Base-by-base conservation (phyloP, 1,140 invertebrate species). In the Cephus cinctus region DNA sequence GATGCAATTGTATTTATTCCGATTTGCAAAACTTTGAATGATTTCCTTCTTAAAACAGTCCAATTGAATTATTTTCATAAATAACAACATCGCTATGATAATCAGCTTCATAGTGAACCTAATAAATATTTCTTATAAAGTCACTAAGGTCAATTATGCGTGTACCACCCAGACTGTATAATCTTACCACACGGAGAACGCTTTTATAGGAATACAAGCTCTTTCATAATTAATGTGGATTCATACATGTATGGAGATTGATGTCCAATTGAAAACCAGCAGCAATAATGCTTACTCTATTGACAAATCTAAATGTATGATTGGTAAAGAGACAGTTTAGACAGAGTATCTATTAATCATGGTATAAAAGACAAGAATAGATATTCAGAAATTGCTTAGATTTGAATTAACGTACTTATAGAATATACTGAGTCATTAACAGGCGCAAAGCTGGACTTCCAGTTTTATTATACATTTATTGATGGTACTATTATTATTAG, bases 401-500 rank as follows among this genome's bases (percentile, higher is more conserved):
- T 30, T 30, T 30, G 14, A 2, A 11, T 30, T 30, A 30, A 3
- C 12, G 2, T 30, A 30, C 11, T 30, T 11, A 30, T 30, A 11
- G 27, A 2, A 30, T 30, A 30, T 30, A 30, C 27, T 11, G 11
- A 30, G 9, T 11, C 12, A 30, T 30, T 11, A 12, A 11, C 12
- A 30, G 14, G 2, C 27, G 27, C 27, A 15, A 15, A 15, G 34
- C 14, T 36, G 19, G 19, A 36, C n/a, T n/a, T n/a, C n/a, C n/a
- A n/a, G n/a, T n/a, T n/a, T n/a, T n/a, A n/a, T n/a, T n/a, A n/a
- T n/a, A n/a, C n/a, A n/a, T n/a, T n/a, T n/a, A n/a, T n/a, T n/a
- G n/a, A n/a, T n/a, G n/a, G n/a, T n/a, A n/a, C n/a, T n/a, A n/a
- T 32, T 32, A 16, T 38, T 19, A 22, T 59, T 50, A 69, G 52